Conservation (phyloP, 2,797 vertebrate species). For the Eupleurogrammus muticus region DNA sequence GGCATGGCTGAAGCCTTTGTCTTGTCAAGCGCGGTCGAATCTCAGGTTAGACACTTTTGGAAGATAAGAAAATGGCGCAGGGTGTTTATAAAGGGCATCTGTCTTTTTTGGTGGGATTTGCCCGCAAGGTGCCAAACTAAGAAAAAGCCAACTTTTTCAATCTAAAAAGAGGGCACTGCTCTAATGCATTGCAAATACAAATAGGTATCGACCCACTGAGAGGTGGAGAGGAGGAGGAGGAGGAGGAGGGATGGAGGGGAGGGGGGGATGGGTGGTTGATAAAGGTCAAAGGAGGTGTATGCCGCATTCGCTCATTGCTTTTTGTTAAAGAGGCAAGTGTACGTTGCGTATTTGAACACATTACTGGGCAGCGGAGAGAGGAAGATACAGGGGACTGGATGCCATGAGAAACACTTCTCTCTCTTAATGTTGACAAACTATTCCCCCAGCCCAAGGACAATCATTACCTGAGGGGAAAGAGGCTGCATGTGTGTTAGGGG, state of each 20-base stretch:
- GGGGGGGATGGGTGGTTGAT: slow-evolving; percentile 40
- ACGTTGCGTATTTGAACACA: slow-evolving; percentile 62
- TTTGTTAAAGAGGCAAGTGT: slow-evolving; percentile 70
- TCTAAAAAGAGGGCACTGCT: slow-evolving; percentile 58
- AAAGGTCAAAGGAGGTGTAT: slow-evolving; percentile 80
- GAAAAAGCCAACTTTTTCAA: slow-evolving; percentile 64
- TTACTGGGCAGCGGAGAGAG: slow-evolving; percentile 45
- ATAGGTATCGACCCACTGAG: slow-evolving; percentile 73
- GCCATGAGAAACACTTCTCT: slow-evolving; percentile 74
- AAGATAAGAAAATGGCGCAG: neutral
- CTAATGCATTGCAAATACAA: slow-evolving; percentile 79
- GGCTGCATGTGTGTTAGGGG: slow-evolving; percentile 75
- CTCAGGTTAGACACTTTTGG: neutral
- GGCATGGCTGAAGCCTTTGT: neutral
- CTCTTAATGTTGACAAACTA: slow-evolving; percentile 80
- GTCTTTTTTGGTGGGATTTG: slow-evolving; percentile 22
- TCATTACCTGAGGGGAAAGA: slow-evolving; percentile 82
- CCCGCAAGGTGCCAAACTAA: slow-evolving; percentile 37
- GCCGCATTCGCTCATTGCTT: slow-evolving; percentile 73
- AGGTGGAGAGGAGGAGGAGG: slow-evolving; percentile 28
- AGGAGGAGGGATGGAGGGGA: neutral
- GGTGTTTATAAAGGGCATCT: neutral
- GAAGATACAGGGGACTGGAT: slow-evolving; percentile 54
- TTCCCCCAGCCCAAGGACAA: slow-evolving; percentile 83
- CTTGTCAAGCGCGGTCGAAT: neutral